Evolutionary conservation across 1,140 invertebrate genomes (phyloP), one percentile per base, ranked within the genome.

Genomic region (Mesaphorura yosii): DNA sequence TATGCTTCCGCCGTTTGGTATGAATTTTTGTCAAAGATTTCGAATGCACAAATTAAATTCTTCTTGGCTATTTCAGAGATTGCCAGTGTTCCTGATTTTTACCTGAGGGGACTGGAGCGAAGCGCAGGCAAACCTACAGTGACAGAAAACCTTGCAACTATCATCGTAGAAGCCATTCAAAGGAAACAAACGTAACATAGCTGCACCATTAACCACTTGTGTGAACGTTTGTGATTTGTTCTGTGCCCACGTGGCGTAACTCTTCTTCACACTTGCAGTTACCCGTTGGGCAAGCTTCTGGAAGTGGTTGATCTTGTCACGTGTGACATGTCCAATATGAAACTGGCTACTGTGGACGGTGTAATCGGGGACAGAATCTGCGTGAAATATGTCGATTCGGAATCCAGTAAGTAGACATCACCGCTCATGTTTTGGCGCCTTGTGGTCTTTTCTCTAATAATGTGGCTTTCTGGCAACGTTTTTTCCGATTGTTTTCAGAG

Each of bases 301-400:
- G 92, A 96, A 74, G 88, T 93, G 19, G 87, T 96, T 1, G 89
- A 96, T 70, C 94, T 94, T 67, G 90, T 90, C 73, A 78, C 86
- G 62, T n/a, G n/a, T n/a, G n/a, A n/a, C n/a, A 90, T 95, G 62
- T 88, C 87, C 10, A 86, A 91, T 71, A 88, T 92, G 60, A 86
- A 90, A 69, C 82, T 86, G 10, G 91, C 91, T 1, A 84, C 80
- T 14, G 83, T 96, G 41, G 78, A 83, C 45, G 86, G 88, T 68
- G 86, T 94, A 57, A 79, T 94, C 27, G 92, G 91, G 0, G 89
- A 92, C 66, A 75, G 92, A 38, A 73, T 96, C 26, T 85, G 91
- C 63, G 77, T 96, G 1, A 81, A 82, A 62, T 97, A 97, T 20
- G 46, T 34, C 26, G 23, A 34, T 48, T 12, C 4, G 46, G 46